These are phyloP conservation scores for Andrena trimmerana DNA, from an alignment of 2,888 invertebrate species.

Conservation along the genomic window DNA sequence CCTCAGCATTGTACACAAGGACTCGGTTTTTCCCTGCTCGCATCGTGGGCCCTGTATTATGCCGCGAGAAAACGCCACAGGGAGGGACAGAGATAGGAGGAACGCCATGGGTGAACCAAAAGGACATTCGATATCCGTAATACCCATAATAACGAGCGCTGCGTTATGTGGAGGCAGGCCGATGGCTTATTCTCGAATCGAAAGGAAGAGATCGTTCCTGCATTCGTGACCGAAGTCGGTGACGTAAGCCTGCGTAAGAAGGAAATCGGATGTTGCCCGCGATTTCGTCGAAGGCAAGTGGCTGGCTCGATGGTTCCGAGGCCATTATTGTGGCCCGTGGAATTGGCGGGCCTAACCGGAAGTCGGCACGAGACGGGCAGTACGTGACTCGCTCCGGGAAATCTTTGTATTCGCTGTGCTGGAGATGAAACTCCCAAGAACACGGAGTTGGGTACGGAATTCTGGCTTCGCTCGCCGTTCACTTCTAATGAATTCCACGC, in stretches of 20 bases:
- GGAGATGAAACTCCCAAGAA: background rate
- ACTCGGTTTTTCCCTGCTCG: slow-evolving; percentile 75
- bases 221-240: slow-evolving; percentile 63
- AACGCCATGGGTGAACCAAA: slow-evolving; percentile 75
- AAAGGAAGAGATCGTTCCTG: slow-evolving; percentile 67
- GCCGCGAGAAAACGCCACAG: slow-evolving; percentile 54
- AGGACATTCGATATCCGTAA: slow-evolving; percentile 85
- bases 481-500: background rate
- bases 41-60: slow-evolving; percentile 69
- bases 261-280: slow-evolving; percentile 76
- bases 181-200: slow-evolving; percentile 44
- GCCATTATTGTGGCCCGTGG: slow-evolving; percentile 30
- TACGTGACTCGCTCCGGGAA: background rate
- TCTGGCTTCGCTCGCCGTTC: background rate
- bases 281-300: slow-evolving; percentile 62
- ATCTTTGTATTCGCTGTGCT: background rate
- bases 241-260: slow-evolving; percentile 77
- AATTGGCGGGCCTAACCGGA: slow-evolving; percentile 44
- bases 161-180: slow-evolving; percentile 61
- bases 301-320: slow-evolving; percentile 18
- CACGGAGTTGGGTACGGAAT: background rate
- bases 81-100: slow-evolving; percentile 64
- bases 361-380: slow-evolving; percentile 13
- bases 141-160: slow-evolving; percentile 82
- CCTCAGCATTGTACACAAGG: slow-evolving; percentile 80